A percentile compares a stretch with the other conserved stretches of the same genome.
phyloP scores from a whole-genome alignment of 2,888 invertebrate species.

The Philereme vetulata region DNA sequence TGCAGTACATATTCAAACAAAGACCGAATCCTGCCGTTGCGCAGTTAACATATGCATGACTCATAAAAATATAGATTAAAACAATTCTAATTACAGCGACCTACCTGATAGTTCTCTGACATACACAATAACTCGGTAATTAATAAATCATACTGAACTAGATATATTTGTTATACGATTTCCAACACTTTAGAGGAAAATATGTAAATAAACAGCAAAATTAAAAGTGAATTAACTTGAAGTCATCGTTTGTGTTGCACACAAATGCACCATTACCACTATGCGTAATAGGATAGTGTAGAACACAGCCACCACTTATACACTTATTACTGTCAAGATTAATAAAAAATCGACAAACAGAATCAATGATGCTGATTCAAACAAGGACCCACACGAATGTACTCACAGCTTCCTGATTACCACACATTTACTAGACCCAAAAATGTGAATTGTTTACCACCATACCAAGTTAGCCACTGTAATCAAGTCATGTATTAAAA shows the following conservation, averaged over 20 bases:
- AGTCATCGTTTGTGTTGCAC: conserved; percentile 43
- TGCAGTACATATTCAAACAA: conserved; percentile 26
- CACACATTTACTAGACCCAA: conserved; percentile 18
- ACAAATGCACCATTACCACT: conserved; percentile 35
- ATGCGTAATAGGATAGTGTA: conserved; percentile 23
- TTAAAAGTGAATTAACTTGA: conserved; percentile 45
- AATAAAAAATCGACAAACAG: conserved; percentile 17
- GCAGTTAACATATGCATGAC: conserved; percentile 23
- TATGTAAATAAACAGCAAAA: conserved; percentile 30
- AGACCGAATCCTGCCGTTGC: conserved; percentile 23
- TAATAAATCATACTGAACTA: conserved; percentile 6
- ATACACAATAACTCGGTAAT: background rate
- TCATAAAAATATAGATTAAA: conserved; percentile 24
- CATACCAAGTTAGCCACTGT: conserved; percentile 22
- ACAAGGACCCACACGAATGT: conserved; percentile 7
- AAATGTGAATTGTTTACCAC: conserved; percentile 14
- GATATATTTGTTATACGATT: conserved; percentile 5
- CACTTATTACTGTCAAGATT: conserved; percentile 34
- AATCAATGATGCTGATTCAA: conserved; percentile 15
- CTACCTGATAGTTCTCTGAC: conserved; percentile 4
- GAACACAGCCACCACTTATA: conserved; percentile 40
- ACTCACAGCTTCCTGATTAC: conserved; percentile 25
- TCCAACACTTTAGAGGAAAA: conserved; percentile 23
- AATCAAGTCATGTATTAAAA: conserved; percentile 47
- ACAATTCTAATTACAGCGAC: conserved; percentile 13